These are phyloP conservation scores for Lasiurus cinereus DNA, from an alignment of 2,113 vertebrate genomes.

Conservation along the genomic window DNA sequence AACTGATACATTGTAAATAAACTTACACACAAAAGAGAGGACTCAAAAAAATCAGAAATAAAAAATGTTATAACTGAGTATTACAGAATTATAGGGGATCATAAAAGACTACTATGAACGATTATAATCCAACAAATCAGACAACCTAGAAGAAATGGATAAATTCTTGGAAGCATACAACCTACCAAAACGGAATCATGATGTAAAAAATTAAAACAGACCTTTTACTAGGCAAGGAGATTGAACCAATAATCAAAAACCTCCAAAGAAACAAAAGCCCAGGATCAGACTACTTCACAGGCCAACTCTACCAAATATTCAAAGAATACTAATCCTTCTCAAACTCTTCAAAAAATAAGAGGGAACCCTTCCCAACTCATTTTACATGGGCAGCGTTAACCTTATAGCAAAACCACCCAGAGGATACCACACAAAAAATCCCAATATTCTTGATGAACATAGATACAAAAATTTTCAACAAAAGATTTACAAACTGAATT, in stretches of 20 bases:
- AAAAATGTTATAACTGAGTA: background rate
- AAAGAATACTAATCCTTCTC: background rate
- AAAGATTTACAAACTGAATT: background rate
- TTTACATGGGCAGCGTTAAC: background rate
- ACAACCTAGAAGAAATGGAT: background rate
- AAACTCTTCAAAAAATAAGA: background rate
- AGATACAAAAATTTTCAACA: background rate
- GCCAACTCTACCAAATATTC: background rate
- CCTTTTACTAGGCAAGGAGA: background rate
- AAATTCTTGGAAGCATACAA: background rate
- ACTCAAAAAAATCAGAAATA: background rate
- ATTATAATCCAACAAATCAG: background rate
- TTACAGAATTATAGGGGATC: background rate
- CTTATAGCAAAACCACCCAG: background rate
- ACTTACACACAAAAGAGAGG: background rate
- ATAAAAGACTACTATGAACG: background rate
- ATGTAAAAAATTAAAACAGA: background rate
- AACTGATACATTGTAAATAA: background rate
- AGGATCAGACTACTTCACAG: background rate
- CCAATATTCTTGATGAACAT: background rate
- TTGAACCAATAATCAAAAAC: background rate
- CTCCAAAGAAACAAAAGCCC: background rate
- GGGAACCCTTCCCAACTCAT: background rate
- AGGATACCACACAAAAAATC: background rate
- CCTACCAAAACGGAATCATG: background rate